Base-by-base conservation (phyloP, 1,140 invertebrate species). In the Bombus confusus region DNA sequence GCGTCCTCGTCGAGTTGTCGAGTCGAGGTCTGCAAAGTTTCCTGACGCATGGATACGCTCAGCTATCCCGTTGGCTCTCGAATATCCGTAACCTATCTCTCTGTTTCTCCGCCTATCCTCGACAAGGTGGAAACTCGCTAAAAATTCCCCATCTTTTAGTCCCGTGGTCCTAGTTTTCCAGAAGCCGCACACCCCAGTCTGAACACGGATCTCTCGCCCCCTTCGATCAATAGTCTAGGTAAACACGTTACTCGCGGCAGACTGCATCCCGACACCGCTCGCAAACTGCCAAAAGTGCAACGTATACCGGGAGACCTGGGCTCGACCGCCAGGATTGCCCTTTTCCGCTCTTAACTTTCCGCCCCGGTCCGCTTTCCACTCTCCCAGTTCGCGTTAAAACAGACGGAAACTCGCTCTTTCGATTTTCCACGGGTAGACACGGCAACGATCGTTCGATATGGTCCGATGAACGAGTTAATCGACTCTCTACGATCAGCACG, bases 141-240 rank as follows among this genome's bases (percentile, higher is more conserved):
- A 80, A 85, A 85, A 80, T 80, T 43, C 76, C 68, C 66, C 39
- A 62, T 52, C 41, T 68, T 37, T 18, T 18, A 28, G 10, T 37
- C 66, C 68, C n/a, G 5, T 25, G 37, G n/a, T 25, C 76, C 41
- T 73, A 80, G 68, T 85, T 85, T 85, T 80, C 76, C 83, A 28
- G 47, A 79, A 71, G 72, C 80, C 72, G 72, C 80, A 83, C 83
- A 73, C 83, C 77, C 73, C 77, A 37, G 52, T 10, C 57, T 41
- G 31, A 84, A 84, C 76, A 80, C 69, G 78, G 76, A 80, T 80
- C 77, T 85, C 83, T 85, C 83, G 76, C 34, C 41, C 83, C 76
- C 83, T 73, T 85, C 78, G 83, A 85, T 85, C 83, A 85, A 85
- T 85, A 85, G 83, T 72, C 83, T 72, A 80, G 83, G 83, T 85